Evolutionary conservation across 2,113 vertebrate genomes (phyloP), one percentile per base, ranked within the genome.

Genomic region (Thinocorus orbignyianus): DNA sequence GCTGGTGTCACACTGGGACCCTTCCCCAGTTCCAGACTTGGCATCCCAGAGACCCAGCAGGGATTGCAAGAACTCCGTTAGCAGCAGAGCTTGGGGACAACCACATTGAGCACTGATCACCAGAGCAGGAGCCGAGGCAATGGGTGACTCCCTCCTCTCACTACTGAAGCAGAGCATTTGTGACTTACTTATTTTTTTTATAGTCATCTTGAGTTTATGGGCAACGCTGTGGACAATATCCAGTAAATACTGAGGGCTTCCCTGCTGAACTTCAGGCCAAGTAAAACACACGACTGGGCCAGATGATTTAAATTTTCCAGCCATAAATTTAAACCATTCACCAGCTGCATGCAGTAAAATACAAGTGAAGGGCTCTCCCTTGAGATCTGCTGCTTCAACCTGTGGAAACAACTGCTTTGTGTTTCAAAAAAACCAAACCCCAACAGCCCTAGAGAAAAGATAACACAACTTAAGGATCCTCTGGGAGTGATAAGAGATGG

Each of bases 261-360:
- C 69, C 80, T 85, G 41, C 24, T 65, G 52, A 70, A 64, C 42
- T 76, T 62, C 0, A 30, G 81, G 82, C 86, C 85, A 88, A 91
- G 25, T 26, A 33, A 91, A 92, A 89, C 26, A 80, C 13, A 54
- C 57, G 72, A 0, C 18, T 20, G 79, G 70, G 64, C 65, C 87
- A 93, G 60, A 92, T 39, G 69, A 64, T 51, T 74, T 69, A 62
- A 69, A 82, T 88, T 92, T 95, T 58, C 86, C 35, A 11, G 66
- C 65, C 49, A 24, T 81, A 66, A 96, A 92, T 71, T 52, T 26
- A 52, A 54, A 70, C 54, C 49, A 30, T 89, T 94, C 58, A 61
- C 68, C 79, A 62, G 89, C 77, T 86, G 68, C 31, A 11, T 31
- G 88, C 70, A 78, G 39, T 81, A 74, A 91, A 93, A 54, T 78